Conservation (phyloP, 2,113 vertebrate species). For the Ceyx melanurus region DNA sequence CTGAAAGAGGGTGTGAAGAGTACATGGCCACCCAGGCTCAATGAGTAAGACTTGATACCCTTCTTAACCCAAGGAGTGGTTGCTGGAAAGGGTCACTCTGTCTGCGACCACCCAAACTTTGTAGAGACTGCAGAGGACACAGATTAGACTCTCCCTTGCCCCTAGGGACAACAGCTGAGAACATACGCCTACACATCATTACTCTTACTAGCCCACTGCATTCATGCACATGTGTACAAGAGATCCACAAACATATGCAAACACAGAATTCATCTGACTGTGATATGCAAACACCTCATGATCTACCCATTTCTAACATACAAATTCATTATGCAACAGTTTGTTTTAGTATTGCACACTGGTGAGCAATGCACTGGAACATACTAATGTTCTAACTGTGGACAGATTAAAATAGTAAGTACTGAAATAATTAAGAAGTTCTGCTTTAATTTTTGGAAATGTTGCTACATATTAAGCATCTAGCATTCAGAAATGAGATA, state of each 20-base stretch:
- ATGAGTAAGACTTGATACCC: neutral
- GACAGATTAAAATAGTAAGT: neutral
- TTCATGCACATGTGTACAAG: neutral
- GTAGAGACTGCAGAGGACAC: neutral
- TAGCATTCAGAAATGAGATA: neutral
- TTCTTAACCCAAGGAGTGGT: conserved; percentile 39
- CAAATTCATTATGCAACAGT: neutral
- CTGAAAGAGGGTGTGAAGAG: conserved; percentile 29
- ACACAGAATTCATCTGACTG: neutral
- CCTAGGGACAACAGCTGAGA: conserved; percentile 46
- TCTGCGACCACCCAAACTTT: conserved; percentile 54
- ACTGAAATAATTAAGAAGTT: neutral
- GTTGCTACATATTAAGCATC: neutral
- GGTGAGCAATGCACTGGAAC: neutral
- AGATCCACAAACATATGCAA: neutral
- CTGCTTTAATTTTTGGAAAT: neutral
- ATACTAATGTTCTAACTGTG: neutral
- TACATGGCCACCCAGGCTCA: conserved; percentile 44
- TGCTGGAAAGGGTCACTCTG: neutral
- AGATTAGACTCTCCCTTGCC: neutral
- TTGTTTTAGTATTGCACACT: neutral
- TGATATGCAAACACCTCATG: neutral
- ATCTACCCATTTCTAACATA: neutral
- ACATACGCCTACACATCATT: conserved; percentile 26
- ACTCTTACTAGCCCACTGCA: neutral